Percentiles rank a stretch among this genome's conserved stretches.
phyloP scores from a whole-genome alignment of 2,797 vertebrate genomes.

The Meriones psammophilus region DNA sequence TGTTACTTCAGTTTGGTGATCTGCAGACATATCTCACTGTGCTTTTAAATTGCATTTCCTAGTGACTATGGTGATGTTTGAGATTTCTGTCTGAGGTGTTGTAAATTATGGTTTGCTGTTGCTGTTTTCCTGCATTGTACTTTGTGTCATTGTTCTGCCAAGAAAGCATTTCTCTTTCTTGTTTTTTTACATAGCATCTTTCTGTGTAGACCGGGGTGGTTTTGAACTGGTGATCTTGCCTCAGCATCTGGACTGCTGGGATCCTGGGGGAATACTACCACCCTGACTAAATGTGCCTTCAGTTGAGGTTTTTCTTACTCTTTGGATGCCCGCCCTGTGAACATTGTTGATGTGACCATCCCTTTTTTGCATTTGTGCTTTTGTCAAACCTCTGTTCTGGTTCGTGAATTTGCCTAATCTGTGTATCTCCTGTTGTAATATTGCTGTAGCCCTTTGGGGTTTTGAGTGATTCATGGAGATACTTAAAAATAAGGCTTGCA shows the following conservation, averaged over 20 bases:
- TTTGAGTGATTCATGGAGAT: neutral
- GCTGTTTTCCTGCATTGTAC: neutral
- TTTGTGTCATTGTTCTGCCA: neutral
- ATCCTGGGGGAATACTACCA: neutral
- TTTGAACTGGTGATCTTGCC: neutral
- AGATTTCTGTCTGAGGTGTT: neutral
- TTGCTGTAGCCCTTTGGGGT: neutral
- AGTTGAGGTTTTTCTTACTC: neutral
- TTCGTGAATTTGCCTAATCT: neutral
- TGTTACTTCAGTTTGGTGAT: neutral
- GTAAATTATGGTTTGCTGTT: neutral
- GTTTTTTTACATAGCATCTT: neutral
- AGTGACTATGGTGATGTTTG: neutral
- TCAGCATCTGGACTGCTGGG: neutral
- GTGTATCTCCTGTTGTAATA: neutral
- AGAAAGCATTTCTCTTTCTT: neutral
- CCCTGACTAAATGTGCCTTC: neutral
- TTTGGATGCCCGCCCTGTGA: slow-evolving; percentile 7
- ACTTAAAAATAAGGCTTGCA: neutral
- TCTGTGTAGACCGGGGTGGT: neutral
- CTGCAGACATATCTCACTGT: neutral
- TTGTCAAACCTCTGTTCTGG: neutral
- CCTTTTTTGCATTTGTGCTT: neutral
- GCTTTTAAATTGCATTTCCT: neutral
- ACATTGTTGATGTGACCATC: neutral